Evolutionary conservation across 2,113 vertebrate species (phyloP).

Genomic region (Heterocephalus glaber): DNA sequence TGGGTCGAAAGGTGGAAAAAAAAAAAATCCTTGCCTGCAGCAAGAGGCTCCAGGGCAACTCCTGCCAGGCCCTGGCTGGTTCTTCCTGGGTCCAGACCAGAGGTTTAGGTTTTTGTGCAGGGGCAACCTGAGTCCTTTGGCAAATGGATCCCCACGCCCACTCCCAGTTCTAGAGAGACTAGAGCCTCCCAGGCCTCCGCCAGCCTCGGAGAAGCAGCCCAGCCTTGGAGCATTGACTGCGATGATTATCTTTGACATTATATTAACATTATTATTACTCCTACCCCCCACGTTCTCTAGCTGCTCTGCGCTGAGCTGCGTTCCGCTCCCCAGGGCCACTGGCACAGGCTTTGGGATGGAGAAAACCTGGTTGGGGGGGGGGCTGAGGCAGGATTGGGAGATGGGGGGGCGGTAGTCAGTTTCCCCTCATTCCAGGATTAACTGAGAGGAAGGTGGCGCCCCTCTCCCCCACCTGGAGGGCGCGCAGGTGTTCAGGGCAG

Average conservation of each 20-base stretch:
- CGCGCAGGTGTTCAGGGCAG: background rate
- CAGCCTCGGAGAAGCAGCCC: background rate
- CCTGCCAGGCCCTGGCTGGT: background rate
- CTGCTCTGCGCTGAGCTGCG: background rate
- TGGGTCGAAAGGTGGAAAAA: background rate
- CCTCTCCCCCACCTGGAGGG: background rate
- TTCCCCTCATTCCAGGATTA: background rate
- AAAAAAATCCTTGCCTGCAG: background rate
- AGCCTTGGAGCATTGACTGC: background rate
- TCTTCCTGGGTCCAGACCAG: background rate
- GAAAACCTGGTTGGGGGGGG: background rate
- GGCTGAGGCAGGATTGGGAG: background rate
- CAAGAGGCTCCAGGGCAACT: background rate
- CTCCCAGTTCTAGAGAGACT: background rate
- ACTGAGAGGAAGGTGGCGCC: background rate
- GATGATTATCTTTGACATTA: constrained; percentile 24
- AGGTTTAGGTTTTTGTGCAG: background rate
- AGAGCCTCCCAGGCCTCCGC: background rate
- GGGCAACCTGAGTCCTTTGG: background rate
- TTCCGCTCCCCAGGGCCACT: background rate
- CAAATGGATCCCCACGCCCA: background rate
- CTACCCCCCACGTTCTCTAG: background rate
- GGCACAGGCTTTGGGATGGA: background rate
- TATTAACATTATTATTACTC: constrained; percentile 39
- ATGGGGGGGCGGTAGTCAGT: background rate